A percentile compares a stretch with the other conserved stretches of the same genome.
Evolutionary conservation across 64 coral and sea anemone species (phyloP).

Genomic region (Astreopora myriophthalma): DNA sequence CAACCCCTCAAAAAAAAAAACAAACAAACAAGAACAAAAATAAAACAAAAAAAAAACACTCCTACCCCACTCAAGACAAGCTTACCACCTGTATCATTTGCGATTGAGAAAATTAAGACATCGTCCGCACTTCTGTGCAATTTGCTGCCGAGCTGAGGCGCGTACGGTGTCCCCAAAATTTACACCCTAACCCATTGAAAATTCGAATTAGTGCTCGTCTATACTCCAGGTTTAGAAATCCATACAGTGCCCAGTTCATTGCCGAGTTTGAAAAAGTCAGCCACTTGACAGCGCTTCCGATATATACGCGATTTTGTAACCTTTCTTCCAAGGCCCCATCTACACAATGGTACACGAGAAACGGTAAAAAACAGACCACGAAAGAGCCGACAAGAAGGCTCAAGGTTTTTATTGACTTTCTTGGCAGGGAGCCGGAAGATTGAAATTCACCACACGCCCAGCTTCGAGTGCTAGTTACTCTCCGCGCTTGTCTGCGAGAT

Average conservation of each 20-base stretch:
- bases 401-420: slow-evolving; percentile 51
- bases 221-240: slow-evolving; percentile 34
- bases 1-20: too few relatives aligned
- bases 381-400: slow-evolving; percentile 39
- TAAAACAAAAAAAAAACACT: too few relatives aligned
- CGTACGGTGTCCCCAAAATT: not conserved
- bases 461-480: not conserved
- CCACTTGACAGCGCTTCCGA: slow-evolving; percentile 48
- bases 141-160: not conserved
- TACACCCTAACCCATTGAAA: not conserved
- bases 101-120: not conserved
- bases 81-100: too few relatives aligned
- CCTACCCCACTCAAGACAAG: too few relatives aligned
- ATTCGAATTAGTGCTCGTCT: not conserved
- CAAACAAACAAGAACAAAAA: too few relatives aligned
- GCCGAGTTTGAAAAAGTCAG: slow-evolving; percentile 38
- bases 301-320: slow-evolving; percentile 4
- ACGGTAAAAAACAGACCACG: slow-evolving; percentile 18
- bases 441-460: not conserved
- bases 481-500: slow-evolving; percentile 1
- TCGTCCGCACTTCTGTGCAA: not conserved
- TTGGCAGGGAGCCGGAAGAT: not conserved
- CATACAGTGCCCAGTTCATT: slow-evolving; percentile 60
- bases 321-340: not conserved
- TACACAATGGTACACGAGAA: slow-evolving; percentile 1